phyloP scores from a whole-genome alignment of 1,140 invertebrate genomes.

The Bombus difficillimus region DNA sequence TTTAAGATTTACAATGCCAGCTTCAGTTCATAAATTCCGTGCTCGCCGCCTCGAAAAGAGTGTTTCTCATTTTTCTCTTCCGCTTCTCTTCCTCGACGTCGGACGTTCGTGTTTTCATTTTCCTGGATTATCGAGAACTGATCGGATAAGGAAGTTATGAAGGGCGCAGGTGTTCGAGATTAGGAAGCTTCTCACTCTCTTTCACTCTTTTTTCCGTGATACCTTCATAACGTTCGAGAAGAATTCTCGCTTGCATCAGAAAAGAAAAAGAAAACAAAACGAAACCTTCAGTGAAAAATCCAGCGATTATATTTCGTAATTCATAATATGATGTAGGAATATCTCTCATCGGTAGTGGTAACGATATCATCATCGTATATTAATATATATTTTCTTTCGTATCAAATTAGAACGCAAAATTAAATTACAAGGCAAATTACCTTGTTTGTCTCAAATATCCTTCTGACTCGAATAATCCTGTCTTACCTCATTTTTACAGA shows the following conservation, averaged over 20 bases:
- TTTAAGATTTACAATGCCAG: constrained; percentile 18
- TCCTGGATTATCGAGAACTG: constrained; percentile 62
- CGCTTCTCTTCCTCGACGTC: constrained; percentile 25
- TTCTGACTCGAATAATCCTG: too few species aligned
- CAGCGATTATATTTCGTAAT: neutral
- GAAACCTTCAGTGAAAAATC: neutral
- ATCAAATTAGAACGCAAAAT: too few species aligned
- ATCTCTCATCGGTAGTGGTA: too few species aligned
- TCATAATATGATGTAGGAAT: too few species aligned
- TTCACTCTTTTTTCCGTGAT: neutral
- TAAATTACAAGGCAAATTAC: too few species aligned
- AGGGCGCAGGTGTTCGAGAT: constrained; percentile 62
- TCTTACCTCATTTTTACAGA: neutral
- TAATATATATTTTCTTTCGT: too few species aligned
- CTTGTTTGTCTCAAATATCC: too few species aligned
- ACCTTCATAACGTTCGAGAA: neutral
- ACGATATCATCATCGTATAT: too few species aligned
- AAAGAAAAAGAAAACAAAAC: too few species aligned
- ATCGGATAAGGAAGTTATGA: constrained; percentile 61
- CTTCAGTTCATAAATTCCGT: constrained; percentile 19
- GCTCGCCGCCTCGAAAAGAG: neutral
- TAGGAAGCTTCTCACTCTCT: constrained; percentile 44
- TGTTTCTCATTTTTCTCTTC: constrained; percentile 25
- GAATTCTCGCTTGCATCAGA: neutral
- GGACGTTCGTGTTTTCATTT: constrained; percentile 57